Evolutionary conservation across 2,797 vertebrate species (phyloP).

Genomic region (Ataeniobius toweri): DNA sequence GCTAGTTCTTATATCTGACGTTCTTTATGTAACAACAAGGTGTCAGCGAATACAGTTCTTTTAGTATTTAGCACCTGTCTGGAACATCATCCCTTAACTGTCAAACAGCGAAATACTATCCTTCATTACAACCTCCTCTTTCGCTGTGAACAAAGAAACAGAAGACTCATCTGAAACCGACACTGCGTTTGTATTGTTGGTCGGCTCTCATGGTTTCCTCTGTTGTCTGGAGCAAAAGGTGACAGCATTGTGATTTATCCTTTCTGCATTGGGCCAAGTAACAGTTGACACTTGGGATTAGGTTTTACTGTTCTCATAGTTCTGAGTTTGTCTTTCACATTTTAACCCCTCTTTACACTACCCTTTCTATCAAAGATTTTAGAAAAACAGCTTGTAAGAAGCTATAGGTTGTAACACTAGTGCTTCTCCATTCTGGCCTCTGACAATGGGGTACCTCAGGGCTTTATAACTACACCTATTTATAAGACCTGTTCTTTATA

Average conservation of each 20-base stretch:
- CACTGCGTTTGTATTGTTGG: constrained; percentile 36
- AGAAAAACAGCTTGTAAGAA: neutral
- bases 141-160: constrained; percentile 66
- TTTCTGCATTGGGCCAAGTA: constrained; percentile 5
- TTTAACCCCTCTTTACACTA: neutral
- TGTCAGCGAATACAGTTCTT: constrained; percentile 22
- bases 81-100: constrained; percentile 32
- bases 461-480: neutral
- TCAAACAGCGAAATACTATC: constrained; percentile 53
- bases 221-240: constrained; percentile 15
- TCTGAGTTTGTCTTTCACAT: neutral
- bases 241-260: constrained; percentile 17
- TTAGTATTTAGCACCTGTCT: constrained; percentile 53
- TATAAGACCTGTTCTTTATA: neutral
- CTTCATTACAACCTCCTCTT: constrained; percentile 75
- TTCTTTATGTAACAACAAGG: neutral
- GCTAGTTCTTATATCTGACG: no score
- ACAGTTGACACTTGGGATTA: neutral
- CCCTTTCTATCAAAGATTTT: neutral
- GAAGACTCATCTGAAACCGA: constrained; percentile 57
- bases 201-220: constrained; percentile 44
- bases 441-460: neutral
- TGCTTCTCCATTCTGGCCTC: neutral
- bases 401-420: neutral
- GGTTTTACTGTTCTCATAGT: constrained; percentile 2